Percentiles rank a stretch among this genome's conserved stretches.
phyloP scores from a whole-genome alignment of 2,888 invertebrate genomes.

The Hesperia comma region DNA sequence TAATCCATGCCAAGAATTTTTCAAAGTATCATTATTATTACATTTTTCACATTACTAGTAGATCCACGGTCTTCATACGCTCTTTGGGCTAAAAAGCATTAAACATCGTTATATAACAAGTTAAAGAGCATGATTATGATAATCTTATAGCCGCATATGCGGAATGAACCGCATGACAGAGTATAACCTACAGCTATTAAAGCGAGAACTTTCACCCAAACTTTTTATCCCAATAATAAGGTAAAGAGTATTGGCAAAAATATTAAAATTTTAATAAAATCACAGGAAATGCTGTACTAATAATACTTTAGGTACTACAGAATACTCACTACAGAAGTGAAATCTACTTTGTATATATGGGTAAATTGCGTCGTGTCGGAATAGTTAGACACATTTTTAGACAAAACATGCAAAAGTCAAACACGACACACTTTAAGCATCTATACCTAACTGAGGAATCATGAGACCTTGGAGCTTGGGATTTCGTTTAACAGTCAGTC shows the following conservation, averaged over 20 bases:
- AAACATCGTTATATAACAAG: constrained; percentile 34
- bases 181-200: constrained; percentile 10
- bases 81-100: constrained; percentile 31
- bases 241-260: not conserved
- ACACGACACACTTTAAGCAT: too few relatives aligned
- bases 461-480: too few relatives aligned
- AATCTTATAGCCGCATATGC: constrained; percentile 30
- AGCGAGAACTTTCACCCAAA: not conserved
- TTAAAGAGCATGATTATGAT: constrained; percentile 29
- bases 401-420: too few relatives aligned
- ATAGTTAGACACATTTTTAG: too few relatives aligned
- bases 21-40: constrained; percentile 30
- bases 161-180: constrained; percentile 23
- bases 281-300: too few relatives aligned
- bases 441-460: too few relatives aligned
- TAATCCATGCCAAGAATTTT: constrained; percentile 15
- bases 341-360: too few relatives aligned
- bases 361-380: too few relatives aligned
- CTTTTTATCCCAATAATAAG: constrained; percentile 3
- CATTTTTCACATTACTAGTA: constrained; percentile 26
- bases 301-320: too few relatives aligned
- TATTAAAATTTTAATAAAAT: too few relatives aligned
- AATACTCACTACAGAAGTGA: too few relatives aligned
- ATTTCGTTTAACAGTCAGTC: too few relatives aligned
- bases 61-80: constrained; percentile 30